Conservation (phyloP, 2,888 invertebrate genomes). For the Amblyjoppa proteus region DNA sequence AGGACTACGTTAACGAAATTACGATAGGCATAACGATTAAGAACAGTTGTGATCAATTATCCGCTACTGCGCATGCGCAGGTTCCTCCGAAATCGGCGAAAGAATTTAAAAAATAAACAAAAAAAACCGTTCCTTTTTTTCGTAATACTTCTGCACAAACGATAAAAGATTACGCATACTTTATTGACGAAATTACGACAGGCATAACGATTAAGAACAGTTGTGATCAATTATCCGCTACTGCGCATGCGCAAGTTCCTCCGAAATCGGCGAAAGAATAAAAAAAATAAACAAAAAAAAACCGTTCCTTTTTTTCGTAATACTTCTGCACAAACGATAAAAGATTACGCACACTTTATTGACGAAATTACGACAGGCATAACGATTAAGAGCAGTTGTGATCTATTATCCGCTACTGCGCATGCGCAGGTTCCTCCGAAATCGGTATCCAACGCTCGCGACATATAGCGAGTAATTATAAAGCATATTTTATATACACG, state of each 20-base stretch:
- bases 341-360: not conserved
- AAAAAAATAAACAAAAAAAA: slow-evolving; percentile 15
- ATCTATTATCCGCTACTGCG: not conserved
- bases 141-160: slow-evolving; percentile 7
- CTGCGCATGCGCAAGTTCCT: not conserved
- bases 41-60: not conserved
- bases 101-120: slow-evolving; percentile 6
- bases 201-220: not conserved
- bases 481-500: not conserved
- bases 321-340: slow-evolving; percentile 8
- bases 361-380: not conserved
- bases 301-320: not conserved
- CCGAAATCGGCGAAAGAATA: slow-evolving; percentile 16
- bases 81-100: too few species aligned
- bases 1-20: not conserved
- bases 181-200: not conserved
- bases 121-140: not conserved
- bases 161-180: not conserved
- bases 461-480: slow-evolving; percentile 32
- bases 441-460: slow-evolving; percentile 8
- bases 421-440: not conserved
- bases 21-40: not conserved
- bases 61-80: too few species aligned
- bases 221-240: not conserved
- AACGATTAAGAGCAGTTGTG: not conserved